Evolutionary conservation across 2,888 invertebrate genomes (phyloP).

Genomic region (Noctua comes): DNA sequence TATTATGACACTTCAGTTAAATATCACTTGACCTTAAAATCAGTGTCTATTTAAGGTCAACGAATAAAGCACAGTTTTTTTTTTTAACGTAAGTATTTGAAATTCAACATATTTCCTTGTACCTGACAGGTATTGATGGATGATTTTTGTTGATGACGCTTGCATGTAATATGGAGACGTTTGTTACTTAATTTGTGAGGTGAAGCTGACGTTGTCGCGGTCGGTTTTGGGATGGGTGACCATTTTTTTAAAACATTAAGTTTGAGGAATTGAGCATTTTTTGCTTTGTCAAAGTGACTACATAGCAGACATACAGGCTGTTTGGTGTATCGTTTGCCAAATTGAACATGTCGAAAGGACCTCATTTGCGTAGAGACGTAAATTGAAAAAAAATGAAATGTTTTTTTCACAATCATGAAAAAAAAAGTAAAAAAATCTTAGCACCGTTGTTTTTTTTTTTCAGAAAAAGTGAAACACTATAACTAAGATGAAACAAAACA

Average conservation of each 20-base stretch:
- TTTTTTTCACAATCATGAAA: no score
- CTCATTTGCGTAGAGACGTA: no score
- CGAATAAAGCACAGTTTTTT: background rate
- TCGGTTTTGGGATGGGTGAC: conserved; percentile 1
- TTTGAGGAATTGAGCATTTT: background rate
- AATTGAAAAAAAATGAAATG: no score
- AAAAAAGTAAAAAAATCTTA: no score
- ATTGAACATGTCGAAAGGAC: no score
- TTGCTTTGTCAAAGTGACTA: background rate
- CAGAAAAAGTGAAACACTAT: no score
- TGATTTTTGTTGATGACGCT: conserved; percentile 3
- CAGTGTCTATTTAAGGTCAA: conserved; percentile 7
- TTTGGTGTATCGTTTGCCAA: no score
- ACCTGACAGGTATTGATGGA: conserved; percentile 9
- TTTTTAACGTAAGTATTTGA: conserved; percentile 13
- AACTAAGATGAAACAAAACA: no score
- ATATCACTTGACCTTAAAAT: conserved; percentile 19
- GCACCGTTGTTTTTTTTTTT: no score
- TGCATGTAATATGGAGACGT: background rate
- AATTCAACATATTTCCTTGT: conserved; percentile 19
- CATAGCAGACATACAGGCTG: background rate
- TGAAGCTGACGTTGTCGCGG: background rate
- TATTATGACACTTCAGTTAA: conserved; percentile 10
- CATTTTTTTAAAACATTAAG: no score
- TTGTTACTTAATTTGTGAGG: background rate